Evolutionary conservation across 2,797 vertebrate species (phyloP).

Genomic region (Spatula versicolor): DNA sequence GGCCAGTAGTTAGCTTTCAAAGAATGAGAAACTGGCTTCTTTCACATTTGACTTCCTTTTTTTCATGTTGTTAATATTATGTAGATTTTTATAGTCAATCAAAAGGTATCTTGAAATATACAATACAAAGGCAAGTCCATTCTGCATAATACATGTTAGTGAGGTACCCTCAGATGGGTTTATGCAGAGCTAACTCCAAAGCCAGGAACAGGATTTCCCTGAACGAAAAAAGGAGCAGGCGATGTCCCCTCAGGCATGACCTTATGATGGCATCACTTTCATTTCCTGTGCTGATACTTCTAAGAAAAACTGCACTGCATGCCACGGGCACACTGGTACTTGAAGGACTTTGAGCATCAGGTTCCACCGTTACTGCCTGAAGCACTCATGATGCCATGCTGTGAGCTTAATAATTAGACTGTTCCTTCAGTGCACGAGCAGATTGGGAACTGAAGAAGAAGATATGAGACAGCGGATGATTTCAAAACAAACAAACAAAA

Average conservation of each 20-base stretch:
- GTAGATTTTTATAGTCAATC: neutral
- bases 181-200: neutral
- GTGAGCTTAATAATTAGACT: neutral
- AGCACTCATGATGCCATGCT: neutral
- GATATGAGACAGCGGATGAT: neutral
- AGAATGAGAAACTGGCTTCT: neutral
- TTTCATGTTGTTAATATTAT: neutral
- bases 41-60: neutral
- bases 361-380: neutral
- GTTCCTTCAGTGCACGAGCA: neutral
- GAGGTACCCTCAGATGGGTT: neutral
- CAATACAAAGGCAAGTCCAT: neutral
- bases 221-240: neutral
- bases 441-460: conserved; percentile 2
- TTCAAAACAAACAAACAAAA: conserved; percentile 1
- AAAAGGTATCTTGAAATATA: neutral
- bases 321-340: neutral
- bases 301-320: neutral
- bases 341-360: neutral
- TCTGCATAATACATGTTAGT: neutral
- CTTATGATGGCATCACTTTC: neutral
- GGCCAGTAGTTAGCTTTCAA: neutral
- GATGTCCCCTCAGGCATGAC: neutral
- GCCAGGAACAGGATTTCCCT: neutral
- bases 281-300: neutral